Evolutionary conservation across 2,797 vertebrate species (phyloP), one percentile per base, ranked within the genome.

Genomic region (Prunella strophiata): DNA sequence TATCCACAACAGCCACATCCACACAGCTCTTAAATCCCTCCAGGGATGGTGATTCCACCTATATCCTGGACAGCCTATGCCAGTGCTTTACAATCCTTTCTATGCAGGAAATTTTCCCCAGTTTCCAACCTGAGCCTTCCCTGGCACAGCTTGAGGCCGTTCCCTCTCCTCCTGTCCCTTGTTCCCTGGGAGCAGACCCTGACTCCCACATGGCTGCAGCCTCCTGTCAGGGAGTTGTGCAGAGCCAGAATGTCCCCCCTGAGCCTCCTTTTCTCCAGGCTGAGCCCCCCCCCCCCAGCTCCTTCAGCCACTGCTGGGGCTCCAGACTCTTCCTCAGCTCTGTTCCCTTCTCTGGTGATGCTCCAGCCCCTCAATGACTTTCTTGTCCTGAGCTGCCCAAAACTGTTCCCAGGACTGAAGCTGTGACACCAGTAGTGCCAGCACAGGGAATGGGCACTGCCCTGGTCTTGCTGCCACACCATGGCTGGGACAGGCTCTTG

Each of bases 91-190:
- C 21, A 16, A 14, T 59, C 21, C 40, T 47, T 67, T 48, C 40
- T 54, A 61, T 14, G 26, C 10, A 42, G 47, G 34, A 74, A 54
- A 20, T 61, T 40, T 57, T 18, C 14, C 40, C 21, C 17, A 13
- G 1, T 42, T 59, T 74, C 70, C 54, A 54, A 19, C 13, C 9
- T 42, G 54, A 42, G 5, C 30, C 8, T 74, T 30, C 8, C 34
- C 18, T 54, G 47, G 40, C 12, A 9, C 21, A 54, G 8, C 42
- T 3, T 34, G 47, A 36, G 17, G 26, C 40, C 0, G 0, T 68
- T 54, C 13, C 30, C 54, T 40, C 34, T 36, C 3, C 2, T 67
- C 26, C 30, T 34, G 23, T 26, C n/a, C 52, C 61, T 26, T 52
- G 61, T 22, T 48, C 21, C 40, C 54, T 48, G 40, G 2, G 2